Evolutionary conservation across 2,797 vertebrate species (phyloP), one percentile per base, ranked within the genome.

Genomic region (Danio choprae): DNA sequence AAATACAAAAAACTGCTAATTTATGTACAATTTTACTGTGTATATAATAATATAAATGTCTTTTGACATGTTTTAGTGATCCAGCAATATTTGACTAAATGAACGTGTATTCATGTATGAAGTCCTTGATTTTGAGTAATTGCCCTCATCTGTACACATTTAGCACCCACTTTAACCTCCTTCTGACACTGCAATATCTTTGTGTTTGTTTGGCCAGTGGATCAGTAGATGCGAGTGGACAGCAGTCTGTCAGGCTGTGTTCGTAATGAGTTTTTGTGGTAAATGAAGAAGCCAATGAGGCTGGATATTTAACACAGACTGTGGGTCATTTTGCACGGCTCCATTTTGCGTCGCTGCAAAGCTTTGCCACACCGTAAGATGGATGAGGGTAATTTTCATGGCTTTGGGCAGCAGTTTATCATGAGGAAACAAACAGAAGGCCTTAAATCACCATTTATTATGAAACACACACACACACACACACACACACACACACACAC

Each of bases 371-470:
- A 79, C 65, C 72, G 81, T 78, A 90, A 96, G 94, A 95, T 94
- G 93, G 92, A 95, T 95, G 93, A 92, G 84, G 83, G 93, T 93
- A 93, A 95, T 95, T 96, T 95, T 89, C 85, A 12, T 91, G 89
- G 90, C 89, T 88, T 83, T 86, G 89, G 89, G 91, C 89, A 79
- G 86, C 88, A 86, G 87, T 95, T 93, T 90, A 89, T 94, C 93
- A 93, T 51, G 16, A 82, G 87, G 89, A 89, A 93, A 89, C 86
- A 91, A 94, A 92, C 85, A 89, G 75, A 84, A 84, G 85, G 84
- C 88, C 85, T 90, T 91, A 90, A 91, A 89, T 92, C 89, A 87
- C 86, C 64, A 82, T 48, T 83, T 82, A 88, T 89, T 90, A 80
- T 58, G 53, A 90, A 85, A 77, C 81, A 29, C 78, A 71, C 60